Conservation (phyloP, 2,888 invertebrate species). For the Cheilosia vulpina region DNA sequence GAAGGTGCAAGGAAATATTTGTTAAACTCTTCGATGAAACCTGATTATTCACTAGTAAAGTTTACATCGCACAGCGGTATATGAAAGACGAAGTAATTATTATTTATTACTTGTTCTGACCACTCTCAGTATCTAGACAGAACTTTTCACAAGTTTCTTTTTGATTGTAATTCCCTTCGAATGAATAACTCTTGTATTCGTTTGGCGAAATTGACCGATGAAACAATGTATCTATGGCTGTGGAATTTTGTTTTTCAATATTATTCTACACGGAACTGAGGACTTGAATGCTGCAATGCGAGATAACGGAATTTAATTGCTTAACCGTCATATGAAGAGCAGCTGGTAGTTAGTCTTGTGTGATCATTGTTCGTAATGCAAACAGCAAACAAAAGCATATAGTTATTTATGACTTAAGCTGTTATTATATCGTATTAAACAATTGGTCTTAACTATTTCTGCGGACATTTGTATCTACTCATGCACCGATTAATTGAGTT, state of each 20-base stretch:
- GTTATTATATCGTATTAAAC: not conserved
- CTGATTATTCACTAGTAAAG: too few species aligned
- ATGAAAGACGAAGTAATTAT: too few species aligned
- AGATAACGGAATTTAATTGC: slow-evolving; percentile 26
- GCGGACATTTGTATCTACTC: not conserved
- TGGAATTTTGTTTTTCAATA: not conserved
- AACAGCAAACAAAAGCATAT: not conserved
- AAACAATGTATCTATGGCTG: not conserved
- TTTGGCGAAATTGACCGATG: too few species aligned
- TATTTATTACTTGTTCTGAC: too few species aligned
- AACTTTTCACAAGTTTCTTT: too few species aligned
- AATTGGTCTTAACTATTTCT: not conserved
- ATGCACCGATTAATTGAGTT: slow-evolving; percentile 25
- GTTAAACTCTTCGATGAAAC: too few species aligned
- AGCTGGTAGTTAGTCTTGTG: not conserved
- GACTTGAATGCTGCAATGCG: not conserved
- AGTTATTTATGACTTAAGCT: not conserved
- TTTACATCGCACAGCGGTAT: too few species aligned
- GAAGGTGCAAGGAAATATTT: too few species aligned
- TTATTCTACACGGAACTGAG: slow-evolving; percentile 3
- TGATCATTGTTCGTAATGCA: not conserved
- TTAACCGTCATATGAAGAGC: not conserved
- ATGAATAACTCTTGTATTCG: too few species aligned
- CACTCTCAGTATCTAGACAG: too few species aligned
- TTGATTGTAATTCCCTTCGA: too few species aligned